These are phyloP conservation scores for Salvelinus fontinalis DNA, from an alignment of 2,113 vertebrate species.

Conservation along the genomic window DNA sequence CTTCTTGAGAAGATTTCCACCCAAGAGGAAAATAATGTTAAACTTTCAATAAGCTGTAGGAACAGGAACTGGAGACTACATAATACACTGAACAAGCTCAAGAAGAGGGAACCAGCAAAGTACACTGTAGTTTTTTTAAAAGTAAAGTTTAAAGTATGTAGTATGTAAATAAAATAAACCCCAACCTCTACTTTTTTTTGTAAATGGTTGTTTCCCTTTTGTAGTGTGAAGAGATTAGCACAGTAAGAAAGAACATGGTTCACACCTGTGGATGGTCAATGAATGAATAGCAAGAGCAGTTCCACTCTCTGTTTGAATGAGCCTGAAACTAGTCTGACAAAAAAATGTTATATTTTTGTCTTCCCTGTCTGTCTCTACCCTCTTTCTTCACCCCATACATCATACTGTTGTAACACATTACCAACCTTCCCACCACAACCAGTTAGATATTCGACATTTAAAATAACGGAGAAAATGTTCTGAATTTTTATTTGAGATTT, in stretches of 20 bases:
- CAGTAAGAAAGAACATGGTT: slow-evolving; percentile 7
- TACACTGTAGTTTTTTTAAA: too few species aligned
- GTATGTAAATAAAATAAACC: too few species aligned
- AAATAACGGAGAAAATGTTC: too few species aligned
- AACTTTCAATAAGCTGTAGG: too few species aligned
- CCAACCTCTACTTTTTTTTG: too few species aligned
- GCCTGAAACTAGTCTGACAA: background rate
- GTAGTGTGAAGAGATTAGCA: slow-evolving; percentile 10
- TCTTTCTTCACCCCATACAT: background rate
- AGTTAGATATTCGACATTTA: background rate
- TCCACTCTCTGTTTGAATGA: background rate
- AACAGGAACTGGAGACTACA: too few species aligned
- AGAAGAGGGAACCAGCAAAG: too few species aligned
- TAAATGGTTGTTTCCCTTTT: slow-evolving; percentile 9
- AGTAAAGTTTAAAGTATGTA: too few species aligned
- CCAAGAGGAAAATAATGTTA: background rate
- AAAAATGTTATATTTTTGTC: background rate
- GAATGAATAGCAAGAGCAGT: background rate
- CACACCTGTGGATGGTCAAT: slow-evolving; percentile 13
- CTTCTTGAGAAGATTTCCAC: background rate
- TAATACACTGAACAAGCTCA: too few species aligned
- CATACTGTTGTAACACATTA: background rate
- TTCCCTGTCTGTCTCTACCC: background rate
- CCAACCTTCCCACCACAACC: background rate
- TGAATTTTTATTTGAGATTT: too few species aligned